Conservation (phyloP, 2,113 vertebrate genomes). For the Illadopsis cleaveri region DNA sequence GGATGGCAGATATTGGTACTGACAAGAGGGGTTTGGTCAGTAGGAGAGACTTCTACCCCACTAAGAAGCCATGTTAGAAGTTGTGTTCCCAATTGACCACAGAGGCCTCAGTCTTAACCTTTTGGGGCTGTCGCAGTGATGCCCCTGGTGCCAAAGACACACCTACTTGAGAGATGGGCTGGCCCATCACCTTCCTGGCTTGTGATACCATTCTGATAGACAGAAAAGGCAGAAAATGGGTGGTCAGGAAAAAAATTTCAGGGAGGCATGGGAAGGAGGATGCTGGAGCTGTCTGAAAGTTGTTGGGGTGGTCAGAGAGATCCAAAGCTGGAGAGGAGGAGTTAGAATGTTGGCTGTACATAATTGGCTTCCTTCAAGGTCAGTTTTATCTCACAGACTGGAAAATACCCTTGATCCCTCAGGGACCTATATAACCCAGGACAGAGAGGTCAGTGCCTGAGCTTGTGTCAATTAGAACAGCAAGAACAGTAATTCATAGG, state of each 20-base stretch:
- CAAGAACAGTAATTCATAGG: neutral
- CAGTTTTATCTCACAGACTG: neutral
- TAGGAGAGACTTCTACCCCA: neutral
- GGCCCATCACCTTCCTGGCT: neutral
- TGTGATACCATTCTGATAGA: neutral
- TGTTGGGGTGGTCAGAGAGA: neutral
- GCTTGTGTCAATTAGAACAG: neutral
- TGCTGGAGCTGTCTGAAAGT: neutral
- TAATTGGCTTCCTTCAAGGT: neutral
- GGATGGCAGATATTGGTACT: neutral
- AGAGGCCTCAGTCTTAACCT: accelerated
- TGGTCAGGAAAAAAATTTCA: neutral
- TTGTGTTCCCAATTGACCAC: neutral
- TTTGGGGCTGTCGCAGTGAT: accelerated
- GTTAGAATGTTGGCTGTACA: neutral
- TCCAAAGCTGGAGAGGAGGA: neutral
- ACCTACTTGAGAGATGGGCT: neutral
- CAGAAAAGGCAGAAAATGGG: neutral
- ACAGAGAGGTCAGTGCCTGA: neutral
- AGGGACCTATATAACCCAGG: neutral
- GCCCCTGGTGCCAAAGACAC: neutral
- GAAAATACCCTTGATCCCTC: neutral
- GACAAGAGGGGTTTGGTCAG: neutral
- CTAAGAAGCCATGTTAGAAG: neutral
- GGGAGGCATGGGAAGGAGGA: neutral